These are phyloP conservation scores for Gibbula magus DNA, from an alignment of 2,888 invertebrate genomes.

Conservation along the genomic window DNA sequence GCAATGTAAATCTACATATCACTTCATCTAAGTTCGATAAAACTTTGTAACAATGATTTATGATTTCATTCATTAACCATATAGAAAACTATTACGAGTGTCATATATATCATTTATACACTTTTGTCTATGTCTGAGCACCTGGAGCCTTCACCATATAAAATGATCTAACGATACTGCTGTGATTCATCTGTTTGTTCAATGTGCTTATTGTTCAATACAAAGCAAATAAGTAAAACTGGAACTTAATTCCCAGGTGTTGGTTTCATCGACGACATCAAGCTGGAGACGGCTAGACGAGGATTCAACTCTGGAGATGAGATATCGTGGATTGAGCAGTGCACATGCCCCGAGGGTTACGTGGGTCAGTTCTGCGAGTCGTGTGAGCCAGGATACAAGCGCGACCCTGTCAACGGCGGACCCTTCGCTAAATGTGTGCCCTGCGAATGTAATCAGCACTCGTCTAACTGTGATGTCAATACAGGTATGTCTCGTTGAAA, in stretches of 20 bases:
- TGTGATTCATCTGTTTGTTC: no score
- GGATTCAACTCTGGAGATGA: constrained; percentile 79
- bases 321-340: constrained; percentile 95
- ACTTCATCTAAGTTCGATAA: no score
- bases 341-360: constrained; percentile 82
- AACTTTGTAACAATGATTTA: no score
- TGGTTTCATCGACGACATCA: constrained; percentile 92
- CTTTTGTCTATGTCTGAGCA: no score
- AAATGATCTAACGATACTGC: no score
- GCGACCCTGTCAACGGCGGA: constrained; percentile 92
- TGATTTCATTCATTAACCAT: no score
- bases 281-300: constrained; percentile 89
- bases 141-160: no score
- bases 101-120: no score
- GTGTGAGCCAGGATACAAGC: constrained; percentile 94
- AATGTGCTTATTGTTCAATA: no score
- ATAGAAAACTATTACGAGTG: no score
- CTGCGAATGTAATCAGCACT: constrained; percentile 97
- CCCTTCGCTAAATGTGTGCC: constrained; percentile 95
- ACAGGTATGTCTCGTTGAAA: constrained; percentile 55
- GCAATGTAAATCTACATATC: no score
- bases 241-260: constrained; percentile 77
- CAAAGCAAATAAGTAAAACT: no score
- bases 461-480: constrained; percentile 89
- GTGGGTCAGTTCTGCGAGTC: constrained; percentile 98